Evolutionary conservation across 2,888 invertebrate genomes (phyloP).

Genomic region (Lepidochrysops patricia): DNA sequence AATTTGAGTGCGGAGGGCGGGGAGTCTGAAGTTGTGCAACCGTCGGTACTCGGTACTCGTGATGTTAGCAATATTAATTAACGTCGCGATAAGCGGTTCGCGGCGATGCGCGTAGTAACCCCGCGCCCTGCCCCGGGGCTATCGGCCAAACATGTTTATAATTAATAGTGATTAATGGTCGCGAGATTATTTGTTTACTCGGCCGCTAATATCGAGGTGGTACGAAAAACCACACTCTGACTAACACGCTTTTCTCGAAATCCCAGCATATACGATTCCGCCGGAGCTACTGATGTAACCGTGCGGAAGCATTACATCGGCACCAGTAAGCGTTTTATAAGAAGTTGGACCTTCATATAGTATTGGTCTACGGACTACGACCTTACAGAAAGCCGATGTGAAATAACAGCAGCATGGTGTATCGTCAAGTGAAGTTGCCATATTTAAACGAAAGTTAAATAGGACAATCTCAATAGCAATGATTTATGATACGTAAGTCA

Average conservation of each 20-base stretch:
- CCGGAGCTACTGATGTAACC: too few species aligned
- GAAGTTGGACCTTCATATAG: too few species aligned
- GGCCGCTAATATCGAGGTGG: not conserved
- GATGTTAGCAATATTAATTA: constrained; percentile 9
- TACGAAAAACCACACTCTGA: not conserved
- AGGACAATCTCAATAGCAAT: too few species aligned
- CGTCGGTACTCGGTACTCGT: not conserved
- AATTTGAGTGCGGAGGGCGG: not conserved
- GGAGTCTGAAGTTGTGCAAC: not conserved
- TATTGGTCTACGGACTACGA: too few species aligned
- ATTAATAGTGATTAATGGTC: not conserved
- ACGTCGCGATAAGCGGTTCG: not conserved
- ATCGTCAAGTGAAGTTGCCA: too few species aligned
- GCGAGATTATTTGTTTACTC: not conserved
- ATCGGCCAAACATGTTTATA: not conserved
- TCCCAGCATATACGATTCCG: not conserved
- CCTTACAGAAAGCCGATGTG: too few species aligned
- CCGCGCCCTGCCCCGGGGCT: constrained; percentile 5
- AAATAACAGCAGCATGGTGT: too few species aligned
- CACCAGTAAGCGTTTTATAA: too few species aligned
- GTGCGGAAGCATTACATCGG: too few species aligned
- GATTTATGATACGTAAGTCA: too few species aligned
- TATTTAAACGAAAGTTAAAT: too few species aligned
- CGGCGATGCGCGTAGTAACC: constrained; percentile 5
- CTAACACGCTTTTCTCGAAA: not conserved